Percentiles rank a stretch among this genome's conserved stretches.
phyloP scores from a whole-genome alignment of 1,140 invertebrate species.

The Nephila pilipes region DNA sequence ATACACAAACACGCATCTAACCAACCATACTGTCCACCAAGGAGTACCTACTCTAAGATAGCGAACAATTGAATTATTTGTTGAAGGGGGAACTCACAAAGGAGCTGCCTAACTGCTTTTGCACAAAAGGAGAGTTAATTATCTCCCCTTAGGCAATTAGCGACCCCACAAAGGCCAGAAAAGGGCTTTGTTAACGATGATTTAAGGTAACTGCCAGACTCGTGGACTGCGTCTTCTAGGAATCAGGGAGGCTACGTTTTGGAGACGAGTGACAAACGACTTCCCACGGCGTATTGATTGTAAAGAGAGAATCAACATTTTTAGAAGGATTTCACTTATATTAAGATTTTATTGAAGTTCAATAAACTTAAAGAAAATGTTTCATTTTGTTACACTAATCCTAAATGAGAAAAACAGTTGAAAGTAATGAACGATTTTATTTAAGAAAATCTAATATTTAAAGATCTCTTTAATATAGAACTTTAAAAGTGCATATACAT shows the following conservation, averaged over 20 bases:
- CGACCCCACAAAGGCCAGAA: constrained; percentile 38
- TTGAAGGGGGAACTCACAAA: constrained; percentile 5
- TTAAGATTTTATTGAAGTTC: not conserved
- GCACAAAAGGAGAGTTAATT: constrained; percentile 43
- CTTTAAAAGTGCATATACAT: no score
- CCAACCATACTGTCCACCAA: not conserved
- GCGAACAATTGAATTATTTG: constrained; percentile 37
- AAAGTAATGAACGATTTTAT: no score
- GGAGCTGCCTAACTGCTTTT: not conserved
- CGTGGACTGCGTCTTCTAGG: not conserved
- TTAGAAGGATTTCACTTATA: not conserved
- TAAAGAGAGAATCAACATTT: not conserved
- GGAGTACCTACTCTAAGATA: not conserved
- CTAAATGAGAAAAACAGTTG: no score
- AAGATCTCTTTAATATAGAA: no score
- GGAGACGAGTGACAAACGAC: no score
- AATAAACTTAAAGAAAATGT: not conserved
- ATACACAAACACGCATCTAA: not conserved
- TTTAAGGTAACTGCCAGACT: constrained; percentile 35
- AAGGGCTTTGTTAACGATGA: constrained; percentile 44
- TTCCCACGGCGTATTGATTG: not conserved
- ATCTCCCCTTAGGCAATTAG: constrained; percentile 39
- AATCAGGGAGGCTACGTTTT: not conserved
- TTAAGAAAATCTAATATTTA: no score
- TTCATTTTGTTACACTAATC: no score